Conservation (phyloP, 2,113 vertebrate species). For the Piliocolobus tephrosceles region DNA sequence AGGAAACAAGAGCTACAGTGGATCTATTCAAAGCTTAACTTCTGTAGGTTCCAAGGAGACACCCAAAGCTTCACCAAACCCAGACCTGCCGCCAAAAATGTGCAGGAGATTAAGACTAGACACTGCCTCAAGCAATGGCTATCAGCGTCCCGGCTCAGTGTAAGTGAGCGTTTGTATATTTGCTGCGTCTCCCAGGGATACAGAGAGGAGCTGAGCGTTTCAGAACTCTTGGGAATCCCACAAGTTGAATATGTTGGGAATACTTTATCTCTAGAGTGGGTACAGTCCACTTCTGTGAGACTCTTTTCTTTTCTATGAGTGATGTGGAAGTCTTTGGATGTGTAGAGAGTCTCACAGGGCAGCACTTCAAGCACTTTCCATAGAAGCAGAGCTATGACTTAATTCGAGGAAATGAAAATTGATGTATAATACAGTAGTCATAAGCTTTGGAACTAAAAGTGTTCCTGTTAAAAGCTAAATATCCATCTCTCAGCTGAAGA, state of each 20-base stretch:
- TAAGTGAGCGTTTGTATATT: conserved; percentile 83
- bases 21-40: conserved; percentile 94
- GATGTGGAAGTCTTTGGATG: background rate
- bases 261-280: background rate
- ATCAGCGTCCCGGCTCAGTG: conserved; percentile 95
- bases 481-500: background rate
- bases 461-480: background rate
- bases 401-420: background rate
- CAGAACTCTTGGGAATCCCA: background rate
- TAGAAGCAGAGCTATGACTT: background rate
- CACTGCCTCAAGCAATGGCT: conserved; percentile 89
- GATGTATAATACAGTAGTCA: background rate
- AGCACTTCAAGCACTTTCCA: background rate
- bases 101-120: conserved; percentile 85
- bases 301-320: background rate
- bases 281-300: background rate
- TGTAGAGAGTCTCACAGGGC: background rate
- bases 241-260: background rate
- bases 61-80: conserved; percentile 84
- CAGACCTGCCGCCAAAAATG: conserved; percentile 92
- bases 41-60: conserved; percentile 90
- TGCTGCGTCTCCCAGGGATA: background rate
- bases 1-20: conserved; percentile 95
- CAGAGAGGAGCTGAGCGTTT: background rate
- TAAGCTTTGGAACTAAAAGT: background rate